These are phyloP conservation scores for Medauroidea extradentata DNA, from an alignment of 1,140 invertebrate genomes.

Conservation along the genomic window DNA sequence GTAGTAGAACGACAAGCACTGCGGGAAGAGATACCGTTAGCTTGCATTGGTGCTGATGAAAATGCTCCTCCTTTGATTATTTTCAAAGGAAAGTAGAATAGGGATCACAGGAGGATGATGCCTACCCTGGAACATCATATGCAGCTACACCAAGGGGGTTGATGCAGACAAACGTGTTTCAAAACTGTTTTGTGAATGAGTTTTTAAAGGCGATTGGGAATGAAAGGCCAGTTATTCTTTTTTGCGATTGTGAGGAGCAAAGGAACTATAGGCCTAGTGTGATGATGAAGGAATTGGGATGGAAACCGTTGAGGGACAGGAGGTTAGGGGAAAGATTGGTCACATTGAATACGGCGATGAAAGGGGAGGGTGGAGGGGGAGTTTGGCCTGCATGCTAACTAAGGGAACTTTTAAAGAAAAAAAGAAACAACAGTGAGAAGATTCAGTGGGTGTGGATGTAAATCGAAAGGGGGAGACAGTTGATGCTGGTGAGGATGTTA, in stretches of 20 bases:
- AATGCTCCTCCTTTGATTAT: conserved; percentile 35
- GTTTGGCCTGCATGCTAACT: too few relatives aligned
- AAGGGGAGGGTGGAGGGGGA: too few relatives aligned
- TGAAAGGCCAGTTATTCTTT: conserved; percentile 30
- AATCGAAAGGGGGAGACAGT: too few relatives aligned
- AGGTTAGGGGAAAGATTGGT: too few relatives aligned
- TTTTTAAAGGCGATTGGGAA: conserved; percentile 25
- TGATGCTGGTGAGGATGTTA: too few relatives aligned
- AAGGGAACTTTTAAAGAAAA: too few relatives aligned
- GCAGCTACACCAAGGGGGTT: conserved; percentile 32
- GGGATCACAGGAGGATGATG: conserved; percentile 23
- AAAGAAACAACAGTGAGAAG: too few relatives aligned
- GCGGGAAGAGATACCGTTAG: conserved; percentile 34
- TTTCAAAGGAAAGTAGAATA: conserved; percentile 28
- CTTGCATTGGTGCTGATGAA: conserved; percentile 31
- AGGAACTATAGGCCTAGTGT: too few relatives aligned
- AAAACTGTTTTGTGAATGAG: conserved; percentile 28
- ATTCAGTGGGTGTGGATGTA: too few relatives aligned
- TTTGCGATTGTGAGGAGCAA: conserved; percentile 40
- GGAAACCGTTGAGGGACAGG: too few relatives aligned
- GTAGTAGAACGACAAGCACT: conserved; percentile 28
- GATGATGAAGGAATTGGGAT: too few relatives aligned
- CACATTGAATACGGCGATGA: too few relatives aligned
- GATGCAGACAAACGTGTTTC: conserved; percentile 35
- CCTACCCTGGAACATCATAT: conserved; percentile 31